Conservation (phyloP, 2,888 invertebrate species). For the Phrixothrix hirtus region DNA sequence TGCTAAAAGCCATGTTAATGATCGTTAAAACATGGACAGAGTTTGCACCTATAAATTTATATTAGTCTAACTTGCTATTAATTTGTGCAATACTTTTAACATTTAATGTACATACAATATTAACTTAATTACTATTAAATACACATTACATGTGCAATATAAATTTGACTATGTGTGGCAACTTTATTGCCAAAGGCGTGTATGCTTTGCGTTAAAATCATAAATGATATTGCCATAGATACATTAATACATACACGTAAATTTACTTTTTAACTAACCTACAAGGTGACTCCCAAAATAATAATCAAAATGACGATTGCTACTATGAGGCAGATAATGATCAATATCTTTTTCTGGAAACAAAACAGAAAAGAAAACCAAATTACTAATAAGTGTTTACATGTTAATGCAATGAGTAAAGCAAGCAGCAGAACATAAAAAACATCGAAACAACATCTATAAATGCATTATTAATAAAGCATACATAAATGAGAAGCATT, state of each 20-base stretch:
- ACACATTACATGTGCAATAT: slow-evolving; percentile 2
- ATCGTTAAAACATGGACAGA: too few species aligned
- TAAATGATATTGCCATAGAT: slow-evolving; percentile 17
- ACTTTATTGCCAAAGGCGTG: too few species aligned
- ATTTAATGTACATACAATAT: background rate
- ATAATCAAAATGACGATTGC: slow-evolving; percentile 77
- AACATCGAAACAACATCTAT: slow-evolving; percentile 15
- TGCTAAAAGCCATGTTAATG: background rate
- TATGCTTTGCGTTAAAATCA: slow-evolving; percentile 13
- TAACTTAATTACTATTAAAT: slow-evolving; percentile 5
- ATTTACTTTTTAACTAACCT: slow-evolving; percentile 14
- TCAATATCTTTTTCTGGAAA: slow-evolving; percentile 88
- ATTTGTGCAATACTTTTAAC: slow-evolving; percentile 1
- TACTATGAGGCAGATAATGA: slow-evolving; percentile 81
- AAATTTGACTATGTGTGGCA: slow-evolving; percentile 19
- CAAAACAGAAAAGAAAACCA: slow-evolving; percentile 63
- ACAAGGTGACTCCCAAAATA: slow-evolving; percentile 60
- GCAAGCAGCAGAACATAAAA: slow-evolving; percentile 17
- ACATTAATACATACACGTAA: slow-evolving; percentile 16
- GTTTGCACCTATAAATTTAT: too few species aligned
- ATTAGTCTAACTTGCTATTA: background rate
- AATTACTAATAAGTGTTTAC: slow-evolving; percentile 51
- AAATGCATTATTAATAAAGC: background rate
- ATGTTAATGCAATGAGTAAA: slow-evolving; percentile 9
- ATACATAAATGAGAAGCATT: slow-evolving; percentile 4